Conservation (phyloP, 30 jellyfish, hydroid and myxozoan species). For the Nemopilema nomurai region DNA sequence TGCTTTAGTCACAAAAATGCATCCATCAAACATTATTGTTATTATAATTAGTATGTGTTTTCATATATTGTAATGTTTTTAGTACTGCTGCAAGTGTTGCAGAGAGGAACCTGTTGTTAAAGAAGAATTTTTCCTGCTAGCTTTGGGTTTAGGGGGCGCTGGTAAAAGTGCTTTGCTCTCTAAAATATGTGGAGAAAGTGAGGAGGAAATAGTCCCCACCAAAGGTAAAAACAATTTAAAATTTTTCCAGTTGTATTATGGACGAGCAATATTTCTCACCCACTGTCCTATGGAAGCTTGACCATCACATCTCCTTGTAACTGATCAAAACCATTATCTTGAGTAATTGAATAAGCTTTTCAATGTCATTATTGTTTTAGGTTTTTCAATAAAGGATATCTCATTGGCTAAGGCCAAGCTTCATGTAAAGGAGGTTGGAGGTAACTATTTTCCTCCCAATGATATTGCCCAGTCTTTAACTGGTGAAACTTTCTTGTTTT, state of each 20-base stretch:
- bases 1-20: too few relatives aligned
- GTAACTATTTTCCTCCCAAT: slow-evolving; percentile 6
- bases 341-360: too few relatives aligned
- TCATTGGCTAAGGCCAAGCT: slow-evolving; percentile 46
- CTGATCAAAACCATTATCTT: too few relatives aligned
- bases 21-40: too few relatives aligned
- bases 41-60: too few relatives aligned
- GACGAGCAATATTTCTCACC: too few relatives aligned
- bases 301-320: too few relatives aligned
- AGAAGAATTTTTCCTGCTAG: slow-evolving; percentile 42
- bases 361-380: neutral
- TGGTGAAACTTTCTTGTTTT: too few relatives aligned
- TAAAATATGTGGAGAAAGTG: slow-evolving; percentile 54
- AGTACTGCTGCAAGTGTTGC: slow-evolving; percentile 66
- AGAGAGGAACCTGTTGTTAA: slow-evolving; percentile 18
- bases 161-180: slow-evolving; percentile 65
- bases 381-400: slow-evolving; percentile 68
- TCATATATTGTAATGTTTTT: neutral
- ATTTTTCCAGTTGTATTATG: too few relatives aligned
- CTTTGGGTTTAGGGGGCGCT: slow-evolving; percentile 64
- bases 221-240: too few relatives aligned
- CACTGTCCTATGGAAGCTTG: too few relatives aligned
- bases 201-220: slow-evolving; percentile 52
- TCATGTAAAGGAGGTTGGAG: slow-evolving; percentile 80
- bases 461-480: too few relatives aligned